Evolutionary conservation across 2,888 invertebrate species (phyloP), one percentile per base, ranked within the genome.

Genomic region (Pyrochroa serraticornis): DNA sequence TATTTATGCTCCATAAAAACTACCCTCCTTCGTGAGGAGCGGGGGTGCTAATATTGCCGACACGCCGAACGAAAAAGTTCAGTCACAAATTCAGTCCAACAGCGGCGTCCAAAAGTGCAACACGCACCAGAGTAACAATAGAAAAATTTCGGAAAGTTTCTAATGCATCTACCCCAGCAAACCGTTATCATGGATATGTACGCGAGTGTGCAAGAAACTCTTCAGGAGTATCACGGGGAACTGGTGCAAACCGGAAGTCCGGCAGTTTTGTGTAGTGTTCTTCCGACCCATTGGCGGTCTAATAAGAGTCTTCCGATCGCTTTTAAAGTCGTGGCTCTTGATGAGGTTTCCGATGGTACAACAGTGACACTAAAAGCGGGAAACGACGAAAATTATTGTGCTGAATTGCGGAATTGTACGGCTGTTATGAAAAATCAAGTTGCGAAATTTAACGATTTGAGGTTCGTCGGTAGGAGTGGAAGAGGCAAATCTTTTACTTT

Each of bases 351-450:
- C 73, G 97, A 99, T 78, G 97, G 97, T 10, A 98, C 98, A 0
- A 77, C 93, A 65, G 97, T 99, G 54, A 92, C 92, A 13, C 90
- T 99, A 44, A 87, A 91, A 60, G 98, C 97, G 53, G 98, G 98
- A 34, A 99, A 98, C 80, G 99, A 99, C 73, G 98, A 99, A 80
- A 98, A 98, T 79, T 93, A 87, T 71, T 95, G 94, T 84, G 97
- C 95, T 0, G 98, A 99, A 77, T 80, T 98, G 70, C 84, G 95
- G 70, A 99, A 99, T 79, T 90, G 89, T 74, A 92, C 93, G 3
- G 94, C 98, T 0, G 88, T 95, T 67, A 95, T 98, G 91, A 97
- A 97, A 83, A 95, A 95, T 77, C 95, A 97, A 80, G 93, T 98
- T 67, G 99, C 99, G 33, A 96, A 97, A 82, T 99, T 99, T 84